Percentiles rank a stretch among this genome's conserved stretches.
Evolutionary conservation across 1,140 invertebrate species (phyloP).

Genomic region (Micrasema minimum): DNA sequence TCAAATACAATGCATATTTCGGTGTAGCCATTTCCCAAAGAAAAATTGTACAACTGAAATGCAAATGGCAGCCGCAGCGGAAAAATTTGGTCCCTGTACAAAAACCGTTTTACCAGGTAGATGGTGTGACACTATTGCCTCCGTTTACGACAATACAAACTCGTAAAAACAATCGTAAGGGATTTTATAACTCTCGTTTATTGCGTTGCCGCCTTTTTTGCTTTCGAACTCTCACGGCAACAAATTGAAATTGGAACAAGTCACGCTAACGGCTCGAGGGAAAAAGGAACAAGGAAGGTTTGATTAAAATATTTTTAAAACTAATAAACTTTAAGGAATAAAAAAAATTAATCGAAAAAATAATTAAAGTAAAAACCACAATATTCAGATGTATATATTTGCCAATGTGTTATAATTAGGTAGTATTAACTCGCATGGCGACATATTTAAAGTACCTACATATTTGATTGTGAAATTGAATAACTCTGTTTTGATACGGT

Average conservation of each 20-base stretch:
- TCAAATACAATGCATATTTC: too few relatives aligned
- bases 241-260: conserved; percentile 17
- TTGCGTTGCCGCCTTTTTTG: conserved; percentile 45
- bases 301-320: too few relatives aligned
- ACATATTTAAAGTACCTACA: too few relatives aligned
- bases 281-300: conserved; percentile 16
- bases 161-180: conserved; percentile 54
- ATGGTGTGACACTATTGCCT: conserved; percentile 43
- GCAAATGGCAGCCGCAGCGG: conserved; percentile 48
- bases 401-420: too few relatives aligned
- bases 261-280: background rate
- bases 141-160: conserved; percentile 52
- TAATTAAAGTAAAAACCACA: too few relatives aligned
- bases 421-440: too few relatives aligned
- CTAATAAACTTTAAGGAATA: too few relatives aligned
- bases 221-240: conserved; percentile 3
- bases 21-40: too few relatives aligned
- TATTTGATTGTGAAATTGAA: too few relatives aligned
- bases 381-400: too few relatives aligned
- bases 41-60: conserved; percentile 18
- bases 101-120: conserved; percentile 35
- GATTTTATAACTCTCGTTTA: conserved; percentile 52
- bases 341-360: too few relatives aligned
- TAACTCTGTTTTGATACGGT: too few relatives aligned
- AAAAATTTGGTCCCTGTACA: conserved; percentile 37